phyloP scores from a whole-genome alignment of 1,140 invertebrate genomes.

The Drosophila melanica region DNA sequence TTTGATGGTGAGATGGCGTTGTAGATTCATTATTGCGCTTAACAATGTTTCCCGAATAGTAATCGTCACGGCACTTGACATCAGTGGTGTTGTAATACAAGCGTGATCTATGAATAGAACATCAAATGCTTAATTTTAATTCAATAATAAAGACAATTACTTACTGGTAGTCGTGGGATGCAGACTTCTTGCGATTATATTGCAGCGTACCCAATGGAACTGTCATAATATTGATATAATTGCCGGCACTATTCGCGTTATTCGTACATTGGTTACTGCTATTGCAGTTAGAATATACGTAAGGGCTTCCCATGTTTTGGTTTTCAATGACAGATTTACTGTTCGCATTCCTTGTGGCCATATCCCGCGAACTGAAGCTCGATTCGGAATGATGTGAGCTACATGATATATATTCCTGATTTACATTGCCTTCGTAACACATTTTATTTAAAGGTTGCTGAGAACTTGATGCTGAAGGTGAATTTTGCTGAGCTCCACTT shows the following conservation, averaged over 20 bases:
- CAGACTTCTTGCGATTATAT: conserved; percentile 79
- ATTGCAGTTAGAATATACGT: conserved; percentile 47
- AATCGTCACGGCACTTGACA: conserved; percentile 78
- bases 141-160: conserved; percentile 20
- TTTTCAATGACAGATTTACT: conserved; percentile 48
- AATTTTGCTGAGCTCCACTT: conserved; percentile 55
- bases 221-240: conserved; percentile 81
- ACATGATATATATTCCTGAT: conserved; percentile 63
- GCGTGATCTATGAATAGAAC: conserved; percentile 59
- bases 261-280: conserved; percentile 60
- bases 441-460: conserved; percentile 58
- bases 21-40: conserved; percentile 36
- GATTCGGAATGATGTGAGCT: conserved; percentile 47
- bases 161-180: conserved; percentile 82
- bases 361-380: conserved; percentile 55
- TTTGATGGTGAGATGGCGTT: conserved; percentile 29
- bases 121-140: background rate
- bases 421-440: conserved; percentile 50
- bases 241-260: conserved; percentile 61
- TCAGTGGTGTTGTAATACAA: conserved; percentile 77
- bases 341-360: conserved; percentile 46
- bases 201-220: conserved; percentile 77
- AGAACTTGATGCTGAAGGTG: conserved; percentile 52
- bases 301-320: conserved; percentile 45
- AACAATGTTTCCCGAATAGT: conserved; percentile 56